Base-by-base conservation (phyloP, 1,140 invertebrate genomes). In the Ceratoteleas bidentatus region DNA sequence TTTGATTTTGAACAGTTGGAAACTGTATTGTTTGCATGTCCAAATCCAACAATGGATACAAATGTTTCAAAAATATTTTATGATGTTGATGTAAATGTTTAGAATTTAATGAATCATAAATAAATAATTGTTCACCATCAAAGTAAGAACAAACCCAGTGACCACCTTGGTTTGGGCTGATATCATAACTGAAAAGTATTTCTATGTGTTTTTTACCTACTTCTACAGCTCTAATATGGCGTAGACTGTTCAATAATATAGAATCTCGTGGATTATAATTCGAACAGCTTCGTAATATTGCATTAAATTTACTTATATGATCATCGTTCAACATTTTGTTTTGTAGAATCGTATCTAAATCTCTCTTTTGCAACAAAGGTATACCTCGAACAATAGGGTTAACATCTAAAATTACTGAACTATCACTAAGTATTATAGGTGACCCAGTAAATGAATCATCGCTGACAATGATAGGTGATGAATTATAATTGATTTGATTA, bases 91-190 rank as follows among this genome's bases (percentile, higher is more conserved):
- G 43, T 24, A 75, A 75, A 13, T 6, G 10, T 24, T 36, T 8
- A 32, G 16, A 43, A 54, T 72, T 61, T 13, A 72, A 11, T 0
- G 68, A 72, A 54, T 72, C 68, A 24, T 61, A 72, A 32, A 75
- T 52, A 45, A 45, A 60, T 16, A 75, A 3, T 45, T 57, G 8
- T 6, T 60, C 45, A 5, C 34, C 24, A 49, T 76, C 43, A 62
- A 56, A 79, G 61, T 54, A 79, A n/a, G 1, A 56, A 52, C 76
- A 79, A 34, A 79, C 13, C 76, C 76, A 79, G 56, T 79, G 69
- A 15, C 58, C 53, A 7, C 6, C 4, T 43, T 66, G 47, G 24
- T 24, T 24, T 36, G 36, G 2, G 7, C 15, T 3, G 13, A 24
- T 24, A 4, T 14, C 3, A 57, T 6, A 53, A 40, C 68, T 66